Base-by-base conservation (phyloP, 2,113 vertebrate species). In the Anseranas semipalmata region DNA sequence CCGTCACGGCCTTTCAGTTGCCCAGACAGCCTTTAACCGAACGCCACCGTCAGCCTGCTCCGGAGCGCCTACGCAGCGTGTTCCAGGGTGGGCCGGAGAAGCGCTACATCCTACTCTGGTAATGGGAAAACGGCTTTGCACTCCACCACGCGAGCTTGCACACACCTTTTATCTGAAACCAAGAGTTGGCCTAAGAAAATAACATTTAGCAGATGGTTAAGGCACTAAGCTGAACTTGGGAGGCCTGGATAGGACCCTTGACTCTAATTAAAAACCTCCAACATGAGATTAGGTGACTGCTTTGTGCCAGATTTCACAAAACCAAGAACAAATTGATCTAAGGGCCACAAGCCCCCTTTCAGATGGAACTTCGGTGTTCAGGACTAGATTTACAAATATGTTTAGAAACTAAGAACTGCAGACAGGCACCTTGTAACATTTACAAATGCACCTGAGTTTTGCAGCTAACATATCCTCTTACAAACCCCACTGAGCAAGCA, bases 121-220 rank as follows among this genome's bases (percentile, higher is more conserved):
- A 10, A 52, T 1, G 1, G 30, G 20, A 52, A 8, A 10, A 32
- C 0, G 3, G 46, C n/a, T 56, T 28, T 39, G 33, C 59, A 50
- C 4, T 6, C 11, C 37, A 46, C 53, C 35, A 4, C 0, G 8
- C 13, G 28, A 68, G 37, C 32, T 32, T 22, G 25, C 27, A 7
- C 7, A 1, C 13, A 2, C 16, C 30, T 33, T 5, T 12, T 8
- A 27, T 3, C 20, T 11, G 24, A 68, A 83, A 37, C 15, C 66
- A 46, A 41, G 43, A 39, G 14, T 2, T 13, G 20, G 21, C 18
- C 43, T 35, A 3, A 59, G 13, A 19, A n/a, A 62, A 11, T 0
- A 2, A 0, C 1, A 2, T 39, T 76, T 68, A 14, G 6, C 22
- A 13, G 0, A 3, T 0, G 9, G 12, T 35, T 7, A 18, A 39